These are phyloP conservation scores for Machaerirhynchus nigripectus DNA, from an alignment of 2,113 vertebrate genomes.

Conservation along the genomic window DNA sequence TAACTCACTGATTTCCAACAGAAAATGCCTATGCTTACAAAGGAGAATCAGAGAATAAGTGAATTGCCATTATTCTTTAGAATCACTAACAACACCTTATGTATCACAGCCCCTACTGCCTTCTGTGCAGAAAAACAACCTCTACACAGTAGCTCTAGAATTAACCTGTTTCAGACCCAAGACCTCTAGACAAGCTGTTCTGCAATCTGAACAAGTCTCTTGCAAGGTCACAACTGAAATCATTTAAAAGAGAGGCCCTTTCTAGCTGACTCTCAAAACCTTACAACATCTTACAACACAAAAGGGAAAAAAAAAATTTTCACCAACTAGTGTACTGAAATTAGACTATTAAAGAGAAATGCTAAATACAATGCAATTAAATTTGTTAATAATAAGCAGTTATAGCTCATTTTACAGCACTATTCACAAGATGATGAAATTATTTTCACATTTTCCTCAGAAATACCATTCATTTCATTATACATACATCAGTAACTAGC, in stretches of 20 bases:
- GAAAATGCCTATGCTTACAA: neutral
- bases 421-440: neutral
- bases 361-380: neutral
- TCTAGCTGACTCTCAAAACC: neutral
- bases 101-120: neutral
- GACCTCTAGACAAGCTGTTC: constrained; percentile 8
- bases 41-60: neutral
- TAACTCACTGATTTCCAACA: neutral
- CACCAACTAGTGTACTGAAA: neutral
- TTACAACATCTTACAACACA: neutral
- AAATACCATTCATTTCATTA: neutral
- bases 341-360: neutral
- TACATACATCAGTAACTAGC: neutral
- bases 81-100: neutral
- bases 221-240: neutral
- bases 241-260: neutral
- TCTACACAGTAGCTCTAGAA: neutral
- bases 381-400: neutral
- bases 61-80: neutral
- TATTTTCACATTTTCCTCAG: neutral
- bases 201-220: neutral
- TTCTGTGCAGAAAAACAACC: neutral
- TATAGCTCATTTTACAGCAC: neutral
- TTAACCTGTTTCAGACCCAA: neutral
- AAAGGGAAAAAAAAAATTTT: neutral